Percentiles rank a stretch among this genome's conserved stretches.
phyloP scores from a whole-genome alignment of 2,888 invertebrate species.

The Mythimna ferrago region DNA sequence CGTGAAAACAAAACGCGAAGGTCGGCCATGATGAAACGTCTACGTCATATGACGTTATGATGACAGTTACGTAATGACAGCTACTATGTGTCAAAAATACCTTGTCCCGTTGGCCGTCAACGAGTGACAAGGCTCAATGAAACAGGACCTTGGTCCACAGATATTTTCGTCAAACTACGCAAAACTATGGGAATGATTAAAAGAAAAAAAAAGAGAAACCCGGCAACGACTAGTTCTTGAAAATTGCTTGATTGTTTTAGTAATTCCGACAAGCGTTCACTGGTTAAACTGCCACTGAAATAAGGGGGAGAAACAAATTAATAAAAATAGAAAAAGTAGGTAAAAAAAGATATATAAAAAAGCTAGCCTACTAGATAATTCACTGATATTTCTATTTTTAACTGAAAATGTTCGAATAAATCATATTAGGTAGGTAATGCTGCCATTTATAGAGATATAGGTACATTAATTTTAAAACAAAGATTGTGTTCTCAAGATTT shows the following conservation, averaged over 20 bases:
- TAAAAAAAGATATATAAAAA: background rate
- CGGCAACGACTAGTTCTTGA: constrained; percentile 74
- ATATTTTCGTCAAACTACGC: constrained; percentile 42
- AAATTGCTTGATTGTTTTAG: constrained; percentile 73
- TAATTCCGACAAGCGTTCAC: constrained; percentile 73
- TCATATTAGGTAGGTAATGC: background rate
- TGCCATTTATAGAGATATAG: background rate
- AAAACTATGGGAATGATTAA: constrained; percentile 52
- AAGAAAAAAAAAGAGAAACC: constrained; percentile 74
- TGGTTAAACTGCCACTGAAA: constrained; percentile 83
- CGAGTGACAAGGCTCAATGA: constrained; percentile 42
- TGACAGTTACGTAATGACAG: constrained; percentile 57
- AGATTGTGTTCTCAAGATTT: background rate
- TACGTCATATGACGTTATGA: constrained; percentile 51
- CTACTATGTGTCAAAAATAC: constrained; percentile 54
- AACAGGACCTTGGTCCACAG: constrained; percentile 30
- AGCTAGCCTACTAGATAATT: background rate
- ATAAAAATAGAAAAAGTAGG: constrained; percentile 6
- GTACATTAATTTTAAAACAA: too few relatives aligned
- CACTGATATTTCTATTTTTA: too few relatives aligned
- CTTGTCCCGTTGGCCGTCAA: constrained; percentile 14
- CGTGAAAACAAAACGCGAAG: constrained; percentile 51
- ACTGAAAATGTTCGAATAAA: too few relatives aligned
- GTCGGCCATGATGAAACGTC: constrained; percentile 25
- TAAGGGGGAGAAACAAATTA: constrained; percentile 44